These are phyloP conservation scores for Canis aureus DNA, from an alignment of 2,113 vertebrate species.

Conservation along the genomic window DNA sequence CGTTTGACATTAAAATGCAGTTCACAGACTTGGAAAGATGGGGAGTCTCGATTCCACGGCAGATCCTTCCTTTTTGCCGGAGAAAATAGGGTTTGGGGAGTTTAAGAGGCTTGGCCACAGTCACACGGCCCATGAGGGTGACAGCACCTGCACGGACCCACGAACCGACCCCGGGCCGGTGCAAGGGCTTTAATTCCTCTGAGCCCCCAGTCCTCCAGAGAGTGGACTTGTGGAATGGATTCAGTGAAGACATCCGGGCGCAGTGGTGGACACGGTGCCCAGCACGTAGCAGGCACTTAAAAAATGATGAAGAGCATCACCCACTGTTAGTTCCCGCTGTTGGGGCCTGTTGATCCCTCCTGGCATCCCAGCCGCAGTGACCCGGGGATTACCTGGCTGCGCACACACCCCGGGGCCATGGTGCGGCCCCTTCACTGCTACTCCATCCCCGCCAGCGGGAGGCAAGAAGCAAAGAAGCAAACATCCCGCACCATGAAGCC, in stretches of 20 bases:
- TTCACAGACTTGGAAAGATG: background rate
- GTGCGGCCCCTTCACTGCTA: background rate
- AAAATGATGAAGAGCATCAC: rapidly evolving
- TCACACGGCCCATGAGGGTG: background rate
- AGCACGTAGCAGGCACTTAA: rapidly evolving
- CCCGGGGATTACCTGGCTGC: rapidly evolving
- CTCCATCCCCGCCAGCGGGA: background rate
- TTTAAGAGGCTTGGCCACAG: background rate
- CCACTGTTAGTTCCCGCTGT: rapidly evolving
- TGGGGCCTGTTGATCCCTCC: rapidly evolving
- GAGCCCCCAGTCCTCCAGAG: background rate
- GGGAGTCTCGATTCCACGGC: rapidly evolving
- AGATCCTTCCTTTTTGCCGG: background rate
- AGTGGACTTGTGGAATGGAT: background rate
- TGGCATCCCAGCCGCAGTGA: rapidly evolving
- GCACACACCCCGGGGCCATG: background rate
- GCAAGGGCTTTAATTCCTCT: background rate
- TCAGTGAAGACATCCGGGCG: rapidly evolving
- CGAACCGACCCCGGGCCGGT: background rate
- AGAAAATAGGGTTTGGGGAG: background rate
- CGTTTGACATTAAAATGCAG: background rate
- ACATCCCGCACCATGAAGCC: rapidly evolving
- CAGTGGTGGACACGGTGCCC: rapidly evolving
- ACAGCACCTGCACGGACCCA: rapidly evolving
- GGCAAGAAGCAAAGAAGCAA: background rate